A percentile compares a stretch with the other conserved stretches of the same genome.
Conservation (phyloP, 2,113 vertebrate species). For the human region DNA sequence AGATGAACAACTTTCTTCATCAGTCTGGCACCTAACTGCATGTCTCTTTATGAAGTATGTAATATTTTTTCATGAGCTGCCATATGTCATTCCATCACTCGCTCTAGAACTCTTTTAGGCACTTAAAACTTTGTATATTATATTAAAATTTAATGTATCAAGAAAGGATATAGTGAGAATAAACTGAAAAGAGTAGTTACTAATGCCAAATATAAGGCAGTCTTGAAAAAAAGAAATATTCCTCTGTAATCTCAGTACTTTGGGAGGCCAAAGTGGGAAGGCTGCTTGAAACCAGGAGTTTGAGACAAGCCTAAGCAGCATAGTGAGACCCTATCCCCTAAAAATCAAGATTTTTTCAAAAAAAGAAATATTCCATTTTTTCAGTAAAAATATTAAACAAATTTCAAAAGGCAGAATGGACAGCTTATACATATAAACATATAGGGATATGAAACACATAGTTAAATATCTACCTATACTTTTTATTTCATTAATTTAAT, state of each 20-base stretch:
- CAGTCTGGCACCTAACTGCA: not conserved
- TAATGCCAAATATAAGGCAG: not conserved
- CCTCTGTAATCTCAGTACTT: not conserved
- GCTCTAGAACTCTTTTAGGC: not conserved
- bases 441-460: not conserved
- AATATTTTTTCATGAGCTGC: not conserved
- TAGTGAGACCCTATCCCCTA: too few species aligned
- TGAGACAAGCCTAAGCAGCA: too few species aligned
- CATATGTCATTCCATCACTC: constrained; percentile 13
- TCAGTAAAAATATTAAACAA: not conserved
- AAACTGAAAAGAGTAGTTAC: not conserved
- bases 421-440: not conserved
- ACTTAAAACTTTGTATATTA: not conserved
- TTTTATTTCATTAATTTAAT: not conserved
- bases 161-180: not conserved
- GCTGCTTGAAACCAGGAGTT: too few species aligned
- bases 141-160: constrained; percentile 21
- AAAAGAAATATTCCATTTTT: not conserved
- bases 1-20: constrained; percentile 16
- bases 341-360: too few species aligned
- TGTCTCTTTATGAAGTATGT: not conserved
- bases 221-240: constrained; percentile 1
- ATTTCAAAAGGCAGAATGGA: not conserved
- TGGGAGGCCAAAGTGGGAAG: too few species aligned
- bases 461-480: not conserved